A percentile compares a stretch with the other conserved stretches of the same genome.
phyloP scores from a whole-genome alignment of 2,888 invertebrate species.

The Euproctis similis region DNA sequence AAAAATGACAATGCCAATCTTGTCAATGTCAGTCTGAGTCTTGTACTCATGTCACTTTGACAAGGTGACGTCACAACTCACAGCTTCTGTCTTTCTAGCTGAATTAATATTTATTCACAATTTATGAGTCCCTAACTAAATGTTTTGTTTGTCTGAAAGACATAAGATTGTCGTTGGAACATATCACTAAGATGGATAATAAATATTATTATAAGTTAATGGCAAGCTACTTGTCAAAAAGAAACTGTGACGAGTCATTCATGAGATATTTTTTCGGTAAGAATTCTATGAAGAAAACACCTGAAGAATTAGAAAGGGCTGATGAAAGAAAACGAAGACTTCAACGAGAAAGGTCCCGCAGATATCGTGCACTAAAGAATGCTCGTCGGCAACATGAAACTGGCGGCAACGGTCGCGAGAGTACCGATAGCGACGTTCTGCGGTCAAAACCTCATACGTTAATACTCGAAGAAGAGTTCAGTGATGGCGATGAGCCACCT shows the following conservation, averaged over 20 bases:
- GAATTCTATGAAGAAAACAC: conserved; percentile 60
- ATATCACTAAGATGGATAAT: conserved; percentile 51
- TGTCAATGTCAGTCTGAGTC: conserved; percentile 26
- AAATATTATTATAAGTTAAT: conserved; percentile 69
- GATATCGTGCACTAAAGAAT: conserved; percentile 64
- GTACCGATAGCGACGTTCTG: conserved; percentile 32
- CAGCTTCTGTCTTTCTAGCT: no score
- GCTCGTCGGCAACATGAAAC: conserved; percentile 63
- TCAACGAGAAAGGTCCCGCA: conserved; percentile 60
- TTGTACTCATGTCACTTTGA: no score
- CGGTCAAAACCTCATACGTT: conserved; percentile 41
- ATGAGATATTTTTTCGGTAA: conserved; percentile 71
- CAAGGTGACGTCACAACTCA: conserved; percentile 59
- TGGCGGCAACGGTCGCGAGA: conserved; percentile 39
- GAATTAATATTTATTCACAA: conserved; percentile 72
- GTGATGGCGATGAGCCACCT: conserved; percentile 63
- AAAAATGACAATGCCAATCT: no score
- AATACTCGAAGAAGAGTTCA: conserved; percentile 50
- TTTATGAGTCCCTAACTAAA: conserved; percentile 37
- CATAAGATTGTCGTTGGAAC: no score
- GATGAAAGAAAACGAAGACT: conserved; percentile 64
- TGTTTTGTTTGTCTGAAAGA: conserved; percentile 14
- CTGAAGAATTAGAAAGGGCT: conserved; percentile 63
- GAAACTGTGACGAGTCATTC: conserved; percentile 70
- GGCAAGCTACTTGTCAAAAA: conserved; percentile 67